These are phyloP conservation scores for Charadrius vociferus DNA, from an alignment of 2,113 vertebrate species.

Conservation along the genomic window DNA sequence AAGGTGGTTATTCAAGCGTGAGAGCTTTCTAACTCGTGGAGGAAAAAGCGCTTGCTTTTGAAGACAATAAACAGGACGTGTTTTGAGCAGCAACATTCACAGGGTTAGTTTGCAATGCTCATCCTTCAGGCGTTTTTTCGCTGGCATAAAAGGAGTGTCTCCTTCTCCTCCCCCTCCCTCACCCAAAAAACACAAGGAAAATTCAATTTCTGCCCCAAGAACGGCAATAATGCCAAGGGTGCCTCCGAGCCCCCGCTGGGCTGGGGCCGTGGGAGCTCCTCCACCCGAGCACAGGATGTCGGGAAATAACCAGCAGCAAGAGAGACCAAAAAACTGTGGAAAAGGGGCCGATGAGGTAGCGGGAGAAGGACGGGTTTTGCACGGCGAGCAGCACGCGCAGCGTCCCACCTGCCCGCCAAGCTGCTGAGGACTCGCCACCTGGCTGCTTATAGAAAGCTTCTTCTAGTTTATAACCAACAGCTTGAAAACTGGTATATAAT, in stretches of 20 bases:
- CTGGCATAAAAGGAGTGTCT: not conserved
- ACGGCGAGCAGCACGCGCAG: not conserved
- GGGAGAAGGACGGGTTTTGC: not conserved
- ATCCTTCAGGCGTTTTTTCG: not conserved
- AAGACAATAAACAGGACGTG: not conserved
- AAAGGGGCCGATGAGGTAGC: not conserved
- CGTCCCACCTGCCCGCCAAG: constrained; percentile 11
- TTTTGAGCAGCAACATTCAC: not conserved
- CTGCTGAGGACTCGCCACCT: constrained; percentile 22
- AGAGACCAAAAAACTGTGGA: accelerated
- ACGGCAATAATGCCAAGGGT: not conserved
- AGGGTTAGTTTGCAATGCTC: not conserved
- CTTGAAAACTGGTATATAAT: not conserved
- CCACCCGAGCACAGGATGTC: not conserved
- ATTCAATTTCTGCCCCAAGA: not conserved
- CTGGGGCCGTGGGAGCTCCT: not conserved
- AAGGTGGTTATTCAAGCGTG: not conserved
- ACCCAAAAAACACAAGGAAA: not conserved
- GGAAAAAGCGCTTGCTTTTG: not conserved
- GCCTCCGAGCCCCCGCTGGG: not conserved
- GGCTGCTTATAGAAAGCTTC: not conserved
- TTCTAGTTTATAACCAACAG: not conserved
- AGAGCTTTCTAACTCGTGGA: not conserved
- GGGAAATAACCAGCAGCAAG: not conserved
- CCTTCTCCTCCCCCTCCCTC: not conserved